These are phyloP conservation scores for Drosophila dives DNA, from an alignment of 2,888 invertebrate species.

Conservation along the genomic window DNA sequence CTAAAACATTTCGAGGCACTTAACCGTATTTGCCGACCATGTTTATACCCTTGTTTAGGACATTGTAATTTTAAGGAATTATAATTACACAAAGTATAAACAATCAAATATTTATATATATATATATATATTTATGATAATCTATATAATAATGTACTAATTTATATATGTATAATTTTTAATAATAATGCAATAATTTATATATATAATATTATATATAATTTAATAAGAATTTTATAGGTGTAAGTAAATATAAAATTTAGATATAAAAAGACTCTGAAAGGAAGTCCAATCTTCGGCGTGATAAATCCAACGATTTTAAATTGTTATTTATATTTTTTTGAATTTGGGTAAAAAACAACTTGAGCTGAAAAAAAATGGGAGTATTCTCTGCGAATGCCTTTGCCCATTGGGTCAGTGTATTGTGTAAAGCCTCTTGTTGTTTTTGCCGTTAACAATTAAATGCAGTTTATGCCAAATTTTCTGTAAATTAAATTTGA, in stretches of 20 bases:
- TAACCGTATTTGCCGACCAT: constrained; percentile 54
- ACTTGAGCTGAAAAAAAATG: constrained; percentile 6
- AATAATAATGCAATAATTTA: too few species aligned
- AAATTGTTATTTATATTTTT: neutral
- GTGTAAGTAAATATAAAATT: neutral
- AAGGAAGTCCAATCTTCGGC: neutral
- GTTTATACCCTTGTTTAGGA: neutral
- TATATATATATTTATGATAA: neutral
- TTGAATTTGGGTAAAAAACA: constrained; percentile 17
- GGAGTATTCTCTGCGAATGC: constrained; percentile 27
- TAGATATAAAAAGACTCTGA: neutral
- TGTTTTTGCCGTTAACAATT: constrained; percentile 64
- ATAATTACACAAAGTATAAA: neutral
- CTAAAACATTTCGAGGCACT: constrained; percentile 46
- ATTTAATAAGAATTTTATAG: neutral
- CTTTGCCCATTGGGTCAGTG: constrained; percentile 27
- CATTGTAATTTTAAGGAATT: neutral
- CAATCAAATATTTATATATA: neutral
- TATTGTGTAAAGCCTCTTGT: constrained; percentile 9
- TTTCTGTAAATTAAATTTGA: constrained; percentile 71
- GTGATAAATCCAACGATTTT: neutral
- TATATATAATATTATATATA: neutral
- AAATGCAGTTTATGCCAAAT: constrained; percentile 70
- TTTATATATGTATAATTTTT: too few species aligned
- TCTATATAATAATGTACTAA: too few species aligned